Base-by-base conservation (phyloP, 2,888 invertebrate species). In the Noctua pronuba region DNA sequence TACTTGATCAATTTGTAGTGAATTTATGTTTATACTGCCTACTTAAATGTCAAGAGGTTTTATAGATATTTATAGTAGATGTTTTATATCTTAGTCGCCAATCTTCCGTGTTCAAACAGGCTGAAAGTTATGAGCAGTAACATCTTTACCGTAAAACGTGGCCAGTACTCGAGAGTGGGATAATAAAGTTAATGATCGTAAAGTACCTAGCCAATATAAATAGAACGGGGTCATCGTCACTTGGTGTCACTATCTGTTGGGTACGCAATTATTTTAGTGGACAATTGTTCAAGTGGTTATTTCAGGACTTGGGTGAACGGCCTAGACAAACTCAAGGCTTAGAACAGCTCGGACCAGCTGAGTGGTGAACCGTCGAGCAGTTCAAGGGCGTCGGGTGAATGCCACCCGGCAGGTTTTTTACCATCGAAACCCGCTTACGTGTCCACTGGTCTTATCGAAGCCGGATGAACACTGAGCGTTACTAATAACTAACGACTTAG, bases 351-450 rank as follows among this genome's bases (percentile, higher is more conserved):
- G 89, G 90, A 92, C 94, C 96, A 95, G 95, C 95, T 94, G 94
- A 93, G 93, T 93, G 91, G 91, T 95, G 95, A 94, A 94, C 95
- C 91, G 94, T 88, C 92, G 91, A 90, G 75, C 92, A 93, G 96
- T 96, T 96, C 96, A 96, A 96, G 96, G 96, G 94, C 95, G 89
- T 88, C 94, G 92, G 96, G 96, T 96, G 96, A 96, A 96, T 95
- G 96, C 95, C 96, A 95, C 95, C 88, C 90, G 92, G 91, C 94
- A 91, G 91, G 93, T 95, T 95, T 96, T 95, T 95, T 95, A 92
- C 87, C 91, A 92, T 91, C 90, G 88, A 91, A 93, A 93, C 92
- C 91, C 90, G 94, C 94, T 93, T 92, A 94, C 94, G 93, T 93
- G 94, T 92, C 93, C 92, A 92, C 92, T 92, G 90, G 92, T 91